Evolutionary conservation across 2,797 vertebrate genomes (phyloP).

Genomic region (Enteromius viviparus): DNA sequence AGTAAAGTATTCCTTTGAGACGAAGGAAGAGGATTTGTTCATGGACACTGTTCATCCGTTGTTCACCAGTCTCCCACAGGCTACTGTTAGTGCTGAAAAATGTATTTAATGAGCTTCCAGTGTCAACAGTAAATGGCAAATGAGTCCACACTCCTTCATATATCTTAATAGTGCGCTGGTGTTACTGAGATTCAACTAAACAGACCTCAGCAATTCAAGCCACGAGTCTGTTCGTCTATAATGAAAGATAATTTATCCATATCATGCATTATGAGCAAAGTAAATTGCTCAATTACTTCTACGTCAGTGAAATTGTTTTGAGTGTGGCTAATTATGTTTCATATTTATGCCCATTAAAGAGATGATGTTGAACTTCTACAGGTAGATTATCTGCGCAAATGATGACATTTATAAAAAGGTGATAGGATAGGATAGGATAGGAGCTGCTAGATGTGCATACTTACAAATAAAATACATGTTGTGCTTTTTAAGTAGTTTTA

Average conservation of each 20-base stretch:
- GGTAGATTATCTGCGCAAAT: neutral
- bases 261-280: slow-evolving; percentile 21
- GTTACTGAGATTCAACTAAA: neutral
- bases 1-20: neutral
- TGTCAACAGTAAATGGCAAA: neutral
- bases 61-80: neutral
- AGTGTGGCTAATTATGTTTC: neutral
- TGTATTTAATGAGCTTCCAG: neutral
- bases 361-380: neutral
- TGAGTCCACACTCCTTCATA: neutral
- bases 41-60: neutral
- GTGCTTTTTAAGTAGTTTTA: neutral
- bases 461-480: neutral
- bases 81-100: neutral
- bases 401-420: neutral
- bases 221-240: neutral
- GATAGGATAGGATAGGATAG: no score
- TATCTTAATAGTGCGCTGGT: neutral
- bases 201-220: neutral
- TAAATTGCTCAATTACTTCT: slow-evolving; percentile 17
- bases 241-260: slow-evolving; percentile 11
- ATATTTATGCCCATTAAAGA: neutral
- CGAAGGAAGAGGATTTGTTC: neutral
- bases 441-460: neutral
- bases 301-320: neutral